A percentile compares a stretch with the other conserved stretches of the same genome.
Conservation (phyloP, 30 jellyfish, hydroid and myxozoan species). For the Rhopilema esculentum region DNA sequence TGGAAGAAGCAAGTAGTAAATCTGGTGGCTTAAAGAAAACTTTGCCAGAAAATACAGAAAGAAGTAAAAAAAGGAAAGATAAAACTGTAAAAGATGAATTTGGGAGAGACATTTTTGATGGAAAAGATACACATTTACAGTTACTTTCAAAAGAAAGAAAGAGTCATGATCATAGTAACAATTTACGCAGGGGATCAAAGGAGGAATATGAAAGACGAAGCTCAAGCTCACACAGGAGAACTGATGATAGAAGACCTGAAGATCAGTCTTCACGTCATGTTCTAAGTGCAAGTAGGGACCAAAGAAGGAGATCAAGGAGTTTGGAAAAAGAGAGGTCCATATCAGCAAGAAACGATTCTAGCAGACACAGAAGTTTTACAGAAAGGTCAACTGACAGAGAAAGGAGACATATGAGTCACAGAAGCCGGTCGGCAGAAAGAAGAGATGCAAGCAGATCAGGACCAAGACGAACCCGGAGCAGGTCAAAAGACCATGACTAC, state of each 20-base stretch:
- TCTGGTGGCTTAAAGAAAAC: neutral
- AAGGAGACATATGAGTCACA: constrained; percentile 40
- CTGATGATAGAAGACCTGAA: neutral
- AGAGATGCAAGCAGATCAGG: constrained; percentile 32
- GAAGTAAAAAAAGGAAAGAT: constrained; percentile 8
- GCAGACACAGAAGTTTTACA: neutral
- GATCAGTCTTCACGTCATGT: neutral
- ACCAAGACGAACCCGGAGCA: constrained; percentile 25
- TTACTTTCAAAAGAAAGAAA: neutral
- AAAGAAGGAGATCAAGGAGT: neutral
- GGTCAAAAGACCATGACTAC: constrained; percentile 56
- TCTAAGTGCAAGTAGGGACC: neutral
- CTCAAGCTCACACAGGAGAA: neutral
- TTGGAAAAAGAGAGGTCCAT: constrained; percentile 19
- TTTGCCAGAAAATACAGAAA: neutral
- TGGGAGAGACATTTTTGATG: constrained; percentile 68
- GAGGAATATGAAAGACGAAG: neutral
- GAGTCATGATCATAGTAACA: neutral
- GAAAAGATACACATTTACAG: neutral
- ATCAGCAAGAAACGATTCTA: neutral
- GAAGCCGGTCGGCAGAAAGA: constrained; percentile 66
- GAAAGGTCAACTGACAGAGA: neutral
- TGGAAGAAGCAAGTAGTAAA: constrained; percentile 64
- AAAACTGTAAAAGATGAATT: constrained; percentile 28
- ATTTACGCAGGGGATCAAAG: neutral